phyloP scores from a whole-genome alignment of 2,888 invertebrate species.

The Anorthoa munda region DNA sequence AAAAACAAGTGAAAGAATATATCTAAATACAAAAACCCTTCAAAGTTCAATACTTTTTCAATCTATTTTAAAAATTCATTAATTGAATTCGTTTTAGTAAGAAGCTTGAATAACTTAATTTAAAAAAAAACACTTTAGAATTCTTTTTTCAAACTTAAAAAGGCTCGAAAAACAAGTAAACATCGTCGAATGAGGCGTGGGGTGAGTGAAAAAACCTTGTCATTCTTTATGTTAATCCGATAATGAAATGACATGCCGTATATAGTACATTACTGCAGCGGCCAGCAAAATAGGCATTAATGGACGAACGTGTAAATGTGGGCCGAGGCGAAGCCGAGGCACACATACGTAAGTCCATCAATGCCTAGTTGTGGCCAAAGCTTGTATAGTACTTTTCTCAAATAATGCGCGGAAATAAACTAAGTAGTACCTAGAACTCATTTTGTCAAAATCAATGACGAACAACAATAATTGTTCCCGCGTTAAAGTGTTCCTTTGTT shows the following conservation, averaged over 20 bases:
- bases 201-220: slow-evolving; percentile 54
- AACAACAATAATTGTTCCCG: too few relatives aligned
- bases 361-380: too few relatives aligned
- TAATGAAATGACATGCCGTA: slow-evolving; percentile 76
- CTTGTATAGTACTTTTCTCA: too few relatives aligned
- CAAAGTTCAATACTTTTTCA: not conserved
- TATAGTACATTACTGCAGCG: too few relatives aligned
- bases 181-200: slow-evolving; percentile 1
- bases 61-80: slow-evolving; percentile 5
- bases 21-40: not conserved
- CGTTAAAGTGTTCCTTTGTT: too few relatives aligned
- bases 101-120: not conserved
- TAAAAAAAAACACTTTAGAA: not conserved
- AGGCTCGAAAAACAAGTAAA: slow-evolving; percentile 7
- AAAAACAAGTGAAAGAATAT: slow-evolving; percentile 10
- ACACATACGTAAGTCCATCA: too few relatives aligned
- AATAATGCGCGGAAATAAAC: too few relatives aligned
- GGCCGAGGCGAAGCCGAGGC: too few relatives aligned
- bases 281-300: too few relatives aligned
- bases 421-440: too few relatives aligned
- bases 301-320: too few relatives aligned
- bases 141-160: slow-evolving; percentile 8
- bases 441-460: too few relatives aligned
- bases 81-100: not conserved
- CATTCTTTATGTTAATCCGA: slow-evolving; percentile 71